Conservation (phyloP, 2,888 invertebrate species). For the Beris chalybata region DNA sequence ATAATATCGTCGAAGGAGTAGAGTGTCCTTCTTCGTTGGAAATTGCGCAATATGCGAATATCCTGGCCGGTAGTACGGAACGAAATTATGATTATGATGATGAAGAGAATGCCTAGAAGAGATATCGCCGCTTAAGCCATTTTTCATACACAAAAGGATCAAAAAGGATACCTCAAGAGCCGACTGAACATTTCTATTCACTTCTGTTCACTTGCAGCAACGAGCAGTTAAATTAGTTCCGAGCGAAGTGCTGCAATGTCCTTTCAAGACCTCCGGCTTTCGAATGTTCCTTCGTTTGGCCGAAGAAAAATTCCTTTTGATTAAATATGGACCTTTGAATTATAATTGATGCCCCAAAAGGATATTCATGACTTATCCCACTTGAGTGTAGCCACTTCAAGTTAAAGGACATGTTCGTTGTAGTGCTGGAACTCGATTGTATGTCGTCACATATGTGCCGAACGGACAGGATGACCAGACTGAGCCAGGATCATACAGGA, state of each 20-base stretch:
- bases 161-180: too few relatives aligned
- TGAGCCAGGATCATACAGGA: neutral
- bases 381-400: constrained; percentile 27
- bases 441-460: too few relatives aligned
- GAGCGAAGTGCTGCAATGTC: neutral
- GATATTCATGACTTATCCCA: constrained; percentile 32
- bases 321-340: constrained; percentile 36
- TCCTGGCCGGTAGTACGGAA: too few relatives aligned
- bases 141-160: too few relatives aligned
- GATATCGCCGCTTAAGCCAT: too few relatives aligned
- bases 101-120: too few relatives aligned
- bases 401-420: too few relatives aligned
- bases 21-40: too few relatives aligned
- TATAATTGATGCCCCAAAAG: constrained; percentile 37
- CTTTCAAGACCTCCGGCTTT: neutral
- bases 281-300: neutral
- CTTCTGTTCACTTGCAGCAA: constrained; percentile 30
- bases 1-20: too few relatives aligned
- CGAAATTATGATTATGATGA: too few relatives aligned
- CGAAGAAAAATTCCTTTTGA: constrained; percentile 36
- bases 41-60: too few relatives aligned
- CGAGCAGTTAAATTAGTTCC: constrained; percentile 22
- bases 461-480: neutral
- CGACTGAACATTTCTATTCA: constrained; percentile 1
- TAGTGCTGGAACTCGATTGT: too few relatives aligned